Conservation (phyloP, 2,113 vertebrate genomes). For the Cygnus atratus region DNA sequence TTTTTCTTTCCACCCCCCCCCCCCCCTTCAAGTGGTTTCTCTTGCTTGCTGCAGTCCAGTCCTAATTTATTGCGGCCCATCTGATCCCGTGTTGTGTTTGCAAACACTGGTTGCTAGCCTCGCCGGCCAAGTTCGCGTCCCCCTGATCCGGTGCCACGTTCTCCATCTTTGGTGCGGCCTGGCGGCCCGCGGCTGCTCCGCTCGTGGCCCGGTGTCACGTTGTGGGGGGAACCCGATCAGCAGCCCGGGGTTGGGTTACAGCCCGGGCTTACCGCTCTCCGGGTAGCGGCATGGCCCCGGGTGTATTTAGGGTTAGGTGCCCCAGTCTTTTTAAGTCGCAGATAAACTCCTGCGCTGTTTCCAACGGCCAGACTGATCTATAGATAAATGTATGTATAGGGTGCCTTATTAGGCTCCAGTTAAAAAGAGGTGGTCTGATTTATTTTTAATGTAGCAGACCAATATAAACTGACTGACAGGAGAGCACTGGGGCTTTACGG, state of each 20-base stretch:
- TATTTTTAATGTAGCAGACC: slow-evolving; percentile 22
- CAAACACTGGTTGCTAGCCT: slow-evolving; percentile 84
- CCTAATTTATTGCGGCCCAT: slow-evolving; percentile 73
- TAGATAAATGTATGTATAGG: background rate
- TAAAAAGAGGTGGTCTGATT: background rate
- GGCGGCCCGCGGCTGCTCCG: slow-evolving; percentile 43
- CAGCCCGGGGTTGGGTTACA: slow-evolving; percentile 57
- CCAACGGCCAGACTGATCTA: background rate
- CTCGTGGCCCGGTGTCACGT: slow-evolving; percentile 41
- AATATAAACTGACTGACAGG: background rate
- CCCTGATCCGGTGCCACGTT: slow-evolving; percentile 68
- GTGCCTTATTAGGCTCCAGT: background rate
- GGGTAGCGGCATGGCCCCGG: background rate
- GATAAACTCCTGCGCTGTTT: background rate
- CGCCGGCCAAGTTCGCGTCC: slow-evolving; percentile 61
- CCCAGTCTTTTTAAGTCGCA: background rate
- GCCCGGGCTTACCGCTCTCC: background rate
- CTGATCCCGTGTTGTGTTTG: slow-evolving; percentile 80
- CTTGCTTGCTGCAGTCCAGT: background rate
- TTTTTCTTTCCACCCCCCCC: background rate
- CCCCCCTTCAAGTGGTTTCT: background rate
- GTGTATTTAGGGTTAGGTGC: background rate
- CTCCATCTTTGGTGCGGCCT: slow-evolving; percentile 84
- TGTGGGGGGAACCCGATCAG: slow-evolving; percentile 47
- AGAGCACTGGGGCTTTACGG: background rate